Percentiles rank a stretch among this genome's conserved stretches.
phyloP scores from a whole-genome alignment of 2,888 invertebrate species.

The Polia nebulosa region DNA sequence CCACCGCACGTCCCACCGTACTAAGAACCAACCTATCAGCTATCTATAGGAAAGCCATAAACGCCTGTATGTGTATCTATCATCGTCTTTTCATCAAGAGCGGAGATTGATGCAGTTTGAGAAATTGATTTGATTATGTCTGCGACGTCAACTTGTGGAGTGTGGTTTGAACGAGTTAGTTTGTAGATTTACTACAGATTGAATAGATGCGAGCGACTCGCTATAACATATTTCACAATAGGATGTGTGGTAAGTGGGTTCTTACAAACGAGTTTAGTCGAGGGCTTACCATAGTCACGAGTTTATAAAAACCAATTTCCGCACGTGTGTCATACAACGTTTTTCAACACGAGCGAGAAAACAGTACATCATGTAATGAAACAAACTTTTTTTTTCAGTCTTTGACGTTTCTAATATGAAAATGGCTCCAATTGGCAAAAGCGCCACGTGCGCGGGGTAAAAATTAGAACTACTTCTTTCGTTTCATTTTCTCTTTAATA shows the following conservation, averaged over 20 bases:
- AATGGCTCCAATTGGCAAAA: too few species aligned
- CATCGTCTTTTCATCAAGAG: constrained; percentile 43
- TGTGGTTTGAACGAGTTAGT: background rate
- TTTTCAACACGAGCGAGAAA: too few species aligned
- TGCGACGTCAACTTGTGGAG: background rate
- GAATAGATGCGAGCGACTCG: background rate
- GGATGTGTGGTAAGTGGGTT: too few species aligned
- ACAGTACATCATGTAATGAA: too few species aligned
- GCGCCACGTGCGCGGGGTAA: too few species aligned
- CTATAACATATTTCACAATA: background rate
- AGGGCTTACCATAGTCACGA: too few species aligned
- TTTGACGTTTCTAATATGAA: too few species aligned
- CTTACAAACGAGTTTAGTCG: background rate
- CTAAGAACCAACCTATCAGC: constrained; percentile 18
- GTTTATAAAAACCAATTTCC: too few species aligned
- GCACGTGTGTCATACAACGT: too few species aligned
- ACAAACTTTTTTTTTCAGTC: too few species aligned
- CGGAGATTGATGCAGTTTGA: constrained; percentile 27
- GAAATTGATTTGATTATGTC: constrained; percentile 18
- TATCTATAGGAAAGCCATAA: constrained; percentile 39
- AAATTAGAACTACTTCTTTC: too few species aligned
- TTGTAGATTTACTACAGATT: background rate
- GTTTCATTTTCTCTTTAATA: too few species aligned
- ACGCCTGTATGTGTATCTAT: constrained; percentile 39
- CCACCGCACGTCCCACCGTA: constrained; percentile 32